Conservation (phyloP, 30 jellyfish, hydroid and myxozoan genomes). For the Morbakka virulenta region DNA sequence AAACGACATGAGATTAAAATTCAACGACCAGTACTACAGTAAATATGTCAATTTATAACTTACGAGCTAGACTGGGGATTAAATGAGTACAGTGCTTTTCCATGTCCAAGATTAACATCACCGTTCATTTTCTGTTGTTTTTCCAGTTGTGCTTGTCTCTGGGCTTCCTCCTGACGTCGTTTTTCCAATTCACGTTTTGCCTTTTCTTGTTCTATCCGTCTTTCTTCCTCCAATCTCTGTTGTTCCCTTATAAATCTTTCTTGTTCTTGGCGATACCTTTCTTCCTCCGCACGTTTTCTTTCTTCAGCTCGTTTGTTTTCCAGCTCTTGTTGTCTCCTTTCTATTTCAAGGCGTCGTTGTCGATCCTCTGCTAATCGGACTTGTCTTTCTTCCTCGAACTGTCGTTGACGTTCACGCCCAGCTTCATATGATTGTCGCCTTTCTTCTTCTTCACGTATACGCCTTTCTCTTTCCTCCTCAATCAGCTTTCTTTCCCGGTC, state of each 20-base stretch:
- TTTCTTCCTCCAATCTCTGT: conserved; percentile 13
- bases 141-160: conserved; percentile 2
- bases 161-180: background rate
- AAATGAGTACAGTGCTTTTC: conserved; percentile 37
- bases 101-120: too few species aligned
- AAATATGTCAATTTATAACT: background rate
- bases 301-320: conserved; percentile 10
- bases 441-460: conserved; percentile 52
- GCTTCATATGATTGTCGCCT: background rate
- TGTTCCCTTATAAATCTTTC: conserved; percentile 7
- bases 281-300: conserved; percentile 8
- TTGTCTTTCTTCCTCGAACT: conserved; percentile 41
- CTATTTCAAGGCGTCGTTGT: conserved; percentile 2
- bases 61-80: conserved; percentile 46
- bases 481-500: conserved; percentile 71
- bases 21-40: too few species aligned
- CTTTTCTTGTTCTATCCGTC: background rate
- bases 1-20: too few species aligned
- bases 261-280: background rate
- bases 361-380: background rate
- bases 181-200: background rate
- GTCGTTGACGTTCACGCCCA: conserved; percentile 9
- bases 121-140: background rate
- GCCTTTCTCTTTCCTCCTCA: conserved; percentile 53
- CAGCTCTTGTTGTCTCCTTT: conserved; percentile 7